Percentiles rank a stretch among this genome's conserved stretches.
These are phyloP conservation scores for Sprattus sprattus DNA, from an alignment of 2,113 vertebrate genomes.

Conservation along the genomic window DNA sequence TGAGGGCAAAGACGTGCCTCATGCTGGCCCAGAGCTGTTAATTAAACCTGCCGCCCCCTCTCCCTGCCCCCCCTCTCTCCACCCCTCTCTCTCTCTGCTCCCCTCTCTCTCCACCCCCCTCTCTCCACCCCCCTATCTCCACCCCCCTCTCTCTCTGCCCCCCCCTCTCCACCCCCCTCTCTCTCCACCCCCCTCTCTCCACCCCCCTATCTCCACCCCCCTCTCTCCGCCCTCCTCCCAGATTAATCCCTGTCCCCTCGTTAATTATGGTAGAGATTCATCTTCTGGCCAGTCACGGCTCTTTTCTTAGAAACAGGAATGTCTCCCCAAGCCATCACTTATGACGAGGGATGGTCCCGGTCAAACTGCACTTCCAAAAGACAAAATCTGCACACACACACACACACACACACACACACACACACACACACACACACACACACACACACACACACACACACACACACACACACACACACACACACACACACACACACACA, in stretches of 20 bases:
- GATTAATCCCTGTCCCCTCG: slow-evolving; percentile 44
- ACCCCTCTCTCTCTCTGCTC: slow-evolving; percentile 18
- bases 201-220: not conserved
- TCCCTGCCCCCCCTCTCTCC: not conserved
- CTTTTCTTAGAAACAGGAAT: slow-evolving; percentile 42
- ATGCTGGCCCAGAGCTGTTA: slow-evolving; percentile 21
- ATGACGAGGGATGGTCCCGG: slow-evolving; percentile 11
- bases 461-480: not conserved
- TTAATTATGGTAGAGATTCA: slow-evolving; percentile 38
- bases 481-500: too few relatives aligned
- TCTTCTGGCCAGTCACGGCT: slow-evolving; percentile 36
- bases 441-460: not conserved
- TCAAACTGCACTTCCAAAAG: not conserved
- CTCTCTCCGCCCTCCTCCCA: slow-evolving; percentile 9
- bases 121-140: not conserved
- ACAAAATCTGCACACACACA: not conserved
- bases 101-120: slow-evolving; percentile 16
- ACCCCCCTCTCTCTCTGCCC: slow-evolving; percentile 20
- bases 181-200: not conserved
- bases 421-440: not conserved
- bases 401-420: not conserved
- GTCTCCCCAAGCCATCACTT: slow-evolving; percentile 33
- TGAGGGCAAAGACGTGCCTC: not conserved
- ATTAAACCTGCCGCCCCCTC: slow-evolving; percentile 14
- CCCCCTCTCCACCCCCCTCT: not conserved